Conservation (phyloP, 2,113 vertebrate species). For the Zeus faber region DNA sequence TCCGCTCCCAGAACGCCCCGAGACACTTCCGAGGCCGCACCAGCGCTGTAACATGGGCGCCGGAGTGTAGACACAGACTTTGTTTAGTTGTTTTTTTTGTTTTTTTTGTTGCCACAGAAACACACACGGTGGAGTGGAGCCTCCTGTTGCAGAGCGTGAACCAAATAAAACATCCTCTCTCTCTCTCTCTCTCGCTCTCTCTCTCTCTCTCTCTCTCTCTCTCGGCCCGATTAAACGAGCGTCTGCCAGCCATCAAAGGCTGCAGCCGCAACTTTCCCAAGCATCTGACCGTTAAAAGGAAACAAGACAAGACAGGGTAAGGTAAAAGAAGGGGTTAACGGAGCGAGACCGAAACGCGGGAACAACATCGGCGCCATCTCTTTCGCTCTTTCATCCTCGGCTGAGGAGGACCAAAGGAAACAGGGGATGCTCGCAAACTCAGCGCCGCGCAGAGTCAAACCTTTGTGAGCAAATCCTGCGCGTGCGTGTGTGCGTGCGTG, state of each 20-base stretch:
- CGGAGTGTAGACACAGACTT: no score
- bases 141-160: no score
- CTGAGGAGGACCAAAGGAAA: conserved; percentile 14
- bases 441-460: conserved; percentile 33
- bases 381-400: conserved; percentile 25
- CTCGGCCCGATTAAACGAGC: conserved; percentile 51
- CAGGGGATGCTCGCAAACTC: conserved; percentile 43
- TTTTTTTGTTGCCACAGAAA: no score
- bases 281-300: conserved; percentile 29
- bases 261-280: conserved; percentile 23
- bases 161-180: conserved; percentile 45
- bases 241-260: conserved; percentile 58
- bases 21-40: no score
- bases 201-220: conserved; percentile 30
- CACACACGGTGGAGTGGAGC: no score
- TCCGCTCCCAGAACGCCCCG: no score
- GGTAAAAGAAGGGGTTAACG: conserved; percentile 44
- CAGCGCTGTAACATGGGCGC: no score
- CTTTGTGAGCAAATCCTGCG: conserved; percentile 11
- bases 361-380: conserved; percentile 47
- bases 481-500: background rate
- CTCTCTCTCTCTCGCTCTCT: conserved; percentile 28
- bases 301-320: no score
- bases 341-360: conserved; percentile 32
- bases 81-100: no score